phyloP scores from a whole-genome alignment of 2,113 vertebrate genomes.

The Prietella phreatophila region DNA sequence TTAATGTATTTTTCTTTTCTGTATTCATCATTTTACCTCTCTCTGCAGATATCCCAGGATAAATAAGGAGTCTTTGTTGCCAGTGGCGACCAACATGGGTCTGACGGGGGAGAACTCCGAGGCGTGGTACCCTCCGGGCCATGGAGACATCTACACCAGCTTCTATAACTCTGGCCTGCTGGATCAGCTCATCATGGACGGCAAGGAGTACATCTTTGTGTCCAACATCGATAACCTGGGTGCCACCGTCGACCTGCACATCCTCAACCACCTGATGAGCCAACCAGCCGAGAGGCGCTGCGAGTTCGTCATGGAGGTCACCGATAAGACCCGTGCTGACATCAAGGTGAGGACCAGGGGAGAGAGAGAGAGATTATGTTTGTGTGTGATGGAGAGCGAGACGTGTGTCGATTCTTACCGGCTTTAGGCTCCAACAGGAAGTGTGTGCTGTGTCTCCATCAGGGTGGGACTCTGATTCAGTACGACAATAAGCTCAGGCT shows the following conservation, averaged over 20 bases:
- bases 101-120: constrained; percentile 83
- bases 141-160: constrained; percentile 93
- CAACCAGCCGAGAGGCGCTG: constrained; percentile 85
- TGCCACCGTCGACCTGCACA: constrained; percentile 94
- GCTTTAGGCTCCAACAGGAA: background rate
- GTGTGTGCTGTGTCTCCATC: constrained; percentile 41
- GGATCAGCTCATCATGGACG: constrained; percentile 82
- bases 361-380: too few species aligned
- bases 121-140: constrained; percentile 95
- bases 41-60: constrained; percentile 86
- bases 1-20: background rate
- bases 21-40: background rate
- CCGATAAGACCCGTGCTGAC: constrained; percentile 93
- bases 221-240: constrained; percentile 99
- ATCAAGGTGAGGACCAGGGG: constrained; percentile 81
- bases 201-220: constrained; percentile 96
- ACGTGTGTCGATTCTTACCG: background rate
- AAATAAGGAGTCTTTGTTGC: constrained; percentile 95
- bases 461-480: constrained; percentile 94
- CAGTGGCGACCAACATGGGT: constrained; percentile 82
- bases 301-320: constrained; percentile 99
- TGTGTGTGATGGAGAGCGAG: background rate
- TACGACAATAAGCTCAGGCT: constrained; percentile 90
- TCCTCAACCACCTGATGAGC: constrained; percentile 92
- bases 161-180: constrained; percentile 91